These are phyloP conservation scores for Rhinolophus ferrumequinum DNA, from an alignment of 2,113 vertebrate genomes.

Conservation along the genomic window DNA sequence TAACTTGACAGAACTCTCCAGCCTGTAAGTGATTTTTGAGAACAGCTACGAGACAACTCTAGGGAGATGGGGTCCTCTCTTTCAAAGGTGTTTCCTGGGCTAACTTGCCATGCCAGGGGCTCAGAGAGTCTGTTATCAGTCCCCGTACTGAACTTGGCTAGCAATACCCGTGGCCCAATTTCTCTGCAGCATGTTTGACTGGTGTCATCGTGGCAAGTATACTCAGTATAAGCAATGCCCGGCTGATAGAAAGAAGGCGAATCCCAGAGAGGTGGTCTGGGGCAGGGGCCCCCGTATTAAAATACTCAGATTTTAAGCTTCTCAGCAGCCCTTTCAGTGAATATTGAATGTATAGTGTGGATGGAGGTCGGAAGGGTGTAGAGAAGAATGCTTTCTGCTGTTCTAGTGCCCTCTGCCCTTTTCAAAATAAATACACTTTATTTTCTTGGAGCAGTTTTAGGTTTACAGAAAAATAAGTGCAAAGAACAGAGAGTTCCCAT, in stretches of 20 bases:
- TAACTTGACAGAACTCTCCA: not conserved
- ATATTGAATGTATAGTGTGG: accelerated
- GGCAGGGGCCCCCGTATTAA: not conserved
- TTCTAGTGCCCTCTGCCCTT: not conserved
- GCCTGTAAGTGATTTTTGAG: not conserved
- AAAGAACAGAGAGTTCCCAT: not conserved
- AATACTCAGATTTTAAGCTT: not conserved
- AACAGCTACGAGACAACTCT: not conserved
- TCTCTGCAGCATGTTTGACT: not conserved
- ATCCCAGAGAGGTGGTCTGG: no score
- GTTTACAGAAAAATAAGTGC: not conserved
- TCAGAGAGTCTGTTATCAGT: not conserved
- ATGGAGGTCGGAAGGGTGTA: accelerated
- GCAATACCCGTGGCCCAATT: not conserved
- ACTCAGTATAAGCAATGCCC: not conserved
- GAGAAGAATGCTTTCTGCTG: not conserved
- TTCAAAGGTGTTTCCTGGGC: not conserved
- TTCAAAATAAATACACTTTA: not conserved
- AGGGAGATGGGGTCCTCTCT: not conserved
- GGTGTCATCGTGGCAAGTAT: not conserved
- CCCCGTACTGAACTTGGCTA: not conserved
- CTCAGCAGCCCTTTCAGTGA: not conserved
- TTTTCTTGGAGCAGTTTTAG: not conserved
- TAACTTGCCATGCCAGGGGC: not conserved
- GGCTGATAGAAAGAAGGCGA: not conserved